Conservation (phyloP, 1,140 invertebrate genomes). For the Amphibalanus amphitrite region DNA sequence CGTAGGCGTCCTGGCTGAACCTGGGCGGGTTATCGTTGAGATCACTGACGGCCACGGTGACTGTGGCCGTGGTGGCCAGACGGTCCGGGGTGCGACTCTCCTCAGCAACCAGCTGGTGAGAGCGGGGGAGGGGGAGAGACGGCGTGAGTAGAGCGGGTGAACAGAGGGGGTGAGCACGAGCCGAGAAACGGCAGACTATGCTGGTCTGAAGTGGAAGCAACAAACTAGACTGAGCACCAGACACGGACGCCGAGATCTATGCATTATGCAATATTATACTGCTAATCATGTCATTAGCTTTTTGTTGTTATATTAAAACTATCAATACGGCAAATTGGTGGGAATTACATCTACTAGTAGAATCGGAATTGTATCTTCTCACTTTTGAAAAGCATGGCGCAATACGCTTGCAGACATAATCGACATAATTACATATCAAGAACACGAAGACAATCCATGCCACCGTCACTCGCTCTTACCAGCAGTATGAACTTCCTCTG, state of each 20-base stretch:
- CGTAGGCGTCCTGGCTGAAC: constrained; percentile 57
- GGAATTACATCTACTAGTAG: too few relatives aligned
- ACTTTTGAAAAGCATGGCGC: too few relatives aligned
- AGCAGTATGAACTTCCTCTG: constrained; percentile 76
- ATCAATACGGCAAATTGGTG: too few relatives aligned
- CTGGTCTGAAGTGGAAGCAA: not conserved
- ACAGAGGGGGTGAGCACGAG: not conserved
- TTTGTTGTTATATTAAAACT: too few relatives aligned
- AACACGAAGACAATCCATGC: not conserved
- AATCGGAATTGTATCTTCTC: too few relatives aligned
- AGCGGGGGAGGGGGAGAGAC: constrained; percentile 22
- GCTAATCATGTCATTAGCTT: too few relatives aligned
- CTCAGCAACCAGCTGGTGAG: constrained; percentile 12
- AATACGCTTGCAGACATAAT: too few relatives aligned
- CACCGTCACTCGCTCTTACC: constrained; percentile 29
- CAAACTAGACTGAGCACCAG: too few relatives aligned
- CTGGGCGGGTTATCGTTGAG: constrained; percentile 77
- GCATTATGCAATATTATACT: too few relatives aligned
- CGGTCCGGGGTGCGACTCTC: too few relatives aligned
- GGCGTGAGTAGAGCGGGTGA: not conserved
- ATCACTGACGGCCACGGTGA: constrained; percentile 63
- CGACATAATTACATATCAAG: not conserved
- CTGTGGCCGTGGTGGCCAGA: constrained; percentile 65
- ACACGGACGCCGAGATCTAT: too few relatives aligned
- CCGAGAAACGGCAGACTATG: too few relatives aligned